Evolutionary conservation across 2,113 vertebrate genomes (phyloP), one percentile per base, ranked within the genome.

Genomic region (Oncorhynchus kisutch): DNA sequence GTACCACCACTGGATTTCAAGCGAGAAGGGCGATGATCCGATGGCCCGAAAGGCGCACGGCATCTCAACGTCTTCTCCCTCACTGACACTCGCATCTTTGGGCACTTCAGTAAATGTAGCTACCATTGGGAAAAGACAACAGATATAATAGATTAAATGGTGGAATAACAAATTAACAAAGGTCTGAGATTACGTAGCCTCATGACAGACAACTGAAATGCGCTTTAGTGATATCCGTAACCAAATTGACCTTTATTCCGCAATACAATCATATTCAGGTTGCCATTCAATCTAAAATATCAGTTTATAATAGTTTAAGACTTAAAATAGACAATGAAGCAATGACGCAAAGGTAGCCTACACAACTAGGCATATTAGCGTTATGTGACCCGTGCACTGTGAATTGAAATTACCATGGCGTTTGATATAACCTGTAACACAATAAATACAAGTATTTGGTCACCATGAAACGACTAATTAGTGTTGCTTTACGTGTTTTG

Each of bases 1-100:
- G 89, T 96, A 96, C 97, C 96, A 98, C 97, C 97, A 98, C 90
- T 98, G 96, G 89, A 98, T 98, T 91, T 97, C 96, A 92, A 98
- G 84, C 80, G 96, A 96, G 82, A 96, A 95, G n/a, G 96, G 96
- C 76, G 94, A 92, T 73, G 95, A 91, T 90, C 96, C 95, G 81
- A 92, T 93, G 77, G 96, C 96, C 86, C 94, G 94, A 90, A 98
- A 98, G 75, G 97, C 94, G 81, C 97, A 98, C 84, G 96, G 96
- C 96, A 98, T 97, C 92, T 97, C 96, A 91, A 98, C 96, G 82
- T 98, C 95, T 83, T 98, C 96, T 85, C 97, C 97, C 90, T 98
- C 96, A 84, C 93, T 92, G 74, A 97, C 95, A 78, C 91, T 96
- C 93, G 96, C 94, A 95, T 97, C 96, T 91, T 94, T 94, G 88